Conservation (phyloP, 2,888 invertebrate species). For the Lysandra bellargus region DNA sequence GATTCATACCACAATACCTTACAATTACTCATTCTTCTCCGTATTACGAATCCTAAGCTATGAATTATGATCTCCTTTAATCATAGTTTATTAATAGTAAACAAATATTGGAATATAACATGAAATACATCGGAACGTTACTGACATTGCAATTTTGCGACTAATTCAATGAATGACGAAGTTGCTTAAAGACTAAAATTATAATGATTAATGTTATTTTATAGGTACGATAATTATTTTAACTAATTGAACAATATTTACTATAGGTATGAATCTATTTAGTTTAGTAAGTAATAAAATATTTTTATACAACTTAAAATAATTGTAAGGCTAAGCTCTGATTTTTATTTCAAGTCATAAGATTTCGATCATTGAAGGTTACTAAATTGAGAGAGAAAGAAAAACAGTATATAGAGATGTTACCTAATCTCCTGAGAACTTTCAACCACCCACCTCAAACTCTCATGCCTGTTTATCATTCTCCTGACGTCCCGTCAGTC, state of each 20-base stretch:
- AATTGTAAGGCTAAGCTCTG: background rate
- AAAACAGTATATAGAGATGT: too few species aligned
- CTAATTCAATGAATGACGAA: background rate
- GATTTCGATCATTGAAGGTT: background rate
- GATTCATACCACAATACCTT: background rate
- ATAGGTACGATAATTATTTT: too few species aligned
- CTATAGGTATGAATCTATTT: too few species aligned
- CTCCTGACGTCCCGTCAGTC: slow-evolving; percentile 27
- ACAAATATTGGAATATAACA: background rate
- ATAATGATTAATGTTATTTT: too few species aligned
- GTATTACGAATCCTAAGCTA: background rate
- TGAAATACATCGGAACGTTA: background rate
- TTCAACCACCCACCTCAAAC: background rate
- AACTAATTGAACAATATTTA: too few species aligned
- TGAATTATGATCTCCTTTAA: background rate
- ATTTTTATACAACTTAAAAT: too few species aligned
- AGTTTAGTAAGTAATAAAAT: too few species aligned
- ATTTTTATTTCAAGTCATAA: background rate
- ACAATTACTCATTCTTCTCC: background rate
- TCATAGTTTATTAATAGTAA: background rate
- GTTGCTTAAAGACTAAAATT: too few species aligned
- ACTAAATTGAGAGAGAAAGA: background rate
- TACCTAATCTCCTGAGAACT: background rate
- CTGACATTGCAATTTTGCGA: background rate
- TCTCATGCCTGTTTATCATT: background rate